Evolutionary conservation across 2,113 vertebrate genomes (phyloP).

Genomic region (Sigmodon hispidus): DNA sequence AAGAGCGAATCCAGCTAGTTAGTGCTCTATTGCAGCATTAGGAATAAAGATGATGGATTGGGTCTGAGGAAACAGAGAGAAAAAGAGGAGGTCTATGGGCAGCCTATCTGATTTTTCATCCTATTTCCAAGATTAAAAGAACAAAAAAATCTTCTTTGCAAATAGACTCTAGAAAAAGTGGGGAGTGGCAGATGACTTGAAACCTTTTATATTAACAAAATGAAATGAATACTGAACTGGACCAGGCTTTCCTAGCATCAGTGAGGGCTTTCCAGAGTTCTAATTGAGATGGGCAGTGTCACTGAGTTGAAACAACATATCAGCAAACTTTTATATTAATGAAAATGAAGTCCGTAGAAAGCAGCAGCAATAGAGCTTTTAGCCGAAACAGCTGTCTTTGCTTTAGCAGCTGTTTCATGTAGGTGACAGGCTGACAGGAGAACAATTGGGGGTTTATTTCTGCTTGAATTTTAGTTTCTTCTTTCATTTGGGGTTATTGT

Average conservation of each 20-base stretch:
- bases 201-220: background rate
- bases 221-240: background rate
- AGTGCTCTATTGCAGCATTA: too few relatives aligned
- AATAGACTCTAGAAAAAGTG: background rate
- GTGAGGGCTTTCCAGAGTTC: background rate
- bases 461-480: constrained; percentile 73
- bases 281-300: constrained; percentile 46
- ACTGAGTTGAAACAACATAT: constrained; percentile 8
- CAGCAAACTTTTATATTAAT: constrained; percentile 35
- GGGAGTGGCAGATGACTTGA: background rate
- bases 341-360: constrained; percentile 58
- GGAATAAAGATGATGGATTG: background rate
- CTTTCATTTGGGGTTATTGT: constrained; percentile 75
- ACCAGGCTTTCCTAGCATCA: background rate
- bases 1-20: background rate
- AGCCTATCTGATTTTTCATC: too few relatives aligned
- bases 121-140: background rate
- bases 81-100: background rate
- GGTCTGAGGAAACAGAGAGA: background rate
- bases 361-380: constrained; percentile 43
- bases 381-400: constrained; percentile 67
- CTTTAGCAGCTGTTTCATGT: constrained; percentile 69
- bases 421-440: constrained; percentile 77
- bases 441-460: constrained; percentile 78
- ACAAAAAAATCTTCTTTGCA: background rate